Base-by-base conservation (phyloP, 2,113 vertebrate genomes). In the Petrocephalus microphthalmus region DNA sequence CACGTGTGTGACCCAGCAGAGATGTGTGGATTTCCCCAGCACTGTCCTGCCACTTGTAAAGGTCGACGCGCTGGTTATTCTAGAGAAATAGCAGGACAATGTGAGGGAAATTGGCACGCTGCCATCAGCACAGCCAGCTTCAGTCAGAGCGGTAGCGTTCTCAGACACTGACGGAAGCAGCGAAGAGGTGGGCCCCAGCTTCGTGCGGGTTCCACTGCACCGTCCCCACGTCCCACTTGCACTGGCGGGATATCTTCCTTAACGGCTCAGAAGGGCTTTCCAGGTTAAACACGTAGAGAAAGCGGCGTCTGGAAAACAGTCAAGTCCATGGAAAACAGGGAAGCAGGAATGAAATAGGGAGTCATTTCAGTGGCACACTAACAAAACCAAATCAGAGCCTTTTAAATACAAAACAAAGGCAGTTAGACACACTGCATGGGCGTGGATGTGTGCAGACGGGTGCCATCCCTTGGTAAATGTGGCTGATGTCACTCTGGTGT, bases 181-280 rank as follows among this genome's bases (percentile, higher is more conserved):
- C 98, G 22, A 99, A 99, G 67, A 98, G 94, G 90, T 98, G 96
- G 0, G 96, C 94, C 0, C 96, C 96, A 4, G 95, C 94, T 86
- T 96, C 95, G 0, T 99, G 98, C 0, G 97, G 98, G 84, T 99
- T 99, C 98, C 98, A 99, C 95, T 99, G 98, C 87, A 99, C 98
- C 0, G 98, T 97, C 25, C 98, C 98, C 0, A 99, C 97, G 90
- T 99, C 98, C 98, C 98, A 99, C 87, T 99, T 99, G 94, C 98
- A 99, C 94, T 99, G 98, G 0, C 98, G 96, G 6, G 96, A 94
- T 29, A 99, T 99, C 92, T 99, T 99, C 0, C 97, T 94, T 8
- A 97, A 96, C 0, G 96, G 94, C 83, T 99, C 98, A 0, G 96
- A 96, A 0, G 98, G 98, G 0, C 95, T 94, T 85, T 99, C 98